Evolutionary conservation across 2,113 vertebrate genomes (phyloP), one percentile per base, ranked within the genome.

Genomic region (Rhipidura dahli): DNA sequence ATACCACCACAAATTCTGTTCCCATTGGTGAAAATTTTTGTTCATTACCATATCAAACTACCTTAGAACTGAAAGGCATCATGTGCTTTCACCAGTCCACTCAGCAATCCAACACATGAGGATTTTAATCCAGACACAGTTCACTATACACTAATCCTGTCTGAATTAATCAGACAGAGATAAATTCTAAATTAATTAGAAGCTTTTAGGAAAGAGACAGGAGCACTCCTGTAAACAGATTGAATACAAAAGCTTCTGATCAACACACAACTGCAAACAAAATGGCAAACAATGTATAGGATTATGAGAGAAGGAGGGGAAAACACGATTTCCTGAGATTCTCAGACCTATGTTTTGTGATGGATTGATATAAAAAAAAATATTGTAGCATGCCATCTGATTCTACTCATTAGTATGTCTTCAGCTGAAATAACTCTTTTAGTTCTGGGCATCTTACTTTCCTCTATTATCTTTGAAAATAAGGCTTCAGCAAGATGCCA

Each of bases 131-230:
- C 57, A 84, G 69, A 79, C 51, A 60, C n/a, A 44, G 51, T 33
- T 90, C 40, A 45, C 57, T 82, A 35, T 50, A 71, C 27, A 53
- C 71, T 94, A 84, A 94, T 75, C 51, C 75, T 79, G 42, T 68
- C 61, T 79, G 78, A 85, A 71, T 75, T 83, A 83, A 76, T 87
- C 69, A 84, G n/a, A 69, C 45, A 61, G 7, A 53, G 82, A 90
- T 64, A 82, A 84, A 85, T 91, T 82, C 78, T 85, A 71, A 82
- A 94, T 71, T 90, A 91, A 93, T 91, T 90, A 78, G 71, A 89
- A 86, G 44, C 35, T 76, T 83, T 69, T 44, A 56, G 65, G 70
- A 93, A 92, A 75, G 70, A 88, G 13, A 81, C 42, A 85, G 24
- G 56, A 93, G 60, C 44, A 42, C 61, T 78, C 37, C 30, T 63